Conservation (phyloP, 2,888 invertebrate species). For the Gnatocerus cornutus region DNA sequence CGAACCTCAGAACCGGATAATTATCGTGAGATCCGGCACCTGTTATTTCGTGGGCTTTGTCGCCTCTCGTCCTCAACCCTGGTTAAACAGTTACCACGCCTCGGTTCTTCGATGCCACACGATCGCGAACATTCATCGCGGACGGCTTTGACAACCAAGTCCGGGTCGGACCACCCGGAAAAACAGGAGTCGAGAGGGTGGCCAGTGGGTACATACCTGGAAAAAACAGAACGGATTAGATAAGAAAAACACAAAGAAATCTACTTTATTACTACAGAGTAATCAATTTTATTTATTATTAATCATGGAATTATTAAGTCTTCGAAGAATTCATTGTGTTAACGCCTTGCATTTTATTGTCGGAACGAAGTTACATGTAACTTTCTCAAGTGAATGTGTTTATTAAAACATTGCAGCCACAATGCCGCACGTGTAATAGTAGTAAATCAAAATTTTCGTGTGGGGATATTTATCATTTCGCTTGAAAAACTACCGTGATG, state of each 20-base stretch:
- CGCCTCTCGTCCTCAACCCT: slow-evolving; percentile 40
- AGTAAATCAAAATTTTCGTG: too few species aligned
- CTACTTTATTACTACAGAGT: too few species aligned
- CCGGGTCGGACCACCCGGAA: slow-evolving; percentile 13
- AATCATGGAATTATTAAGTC: too few species aligned
- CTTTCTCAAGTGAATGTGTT: too few species aligned
- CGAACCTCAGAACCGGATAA: slow-evolving; percentile 49
- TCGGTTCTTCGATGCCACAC: slow-evolving; percentile 33
- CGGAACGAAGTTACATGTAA: too few species aligned
- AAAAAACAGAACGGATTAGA: background rate
- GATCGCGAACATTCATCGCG: slow-evolving; percentile 32
- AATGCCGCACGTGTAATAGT: too few species aligned
- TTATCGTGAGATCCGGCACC: slow-evolving; percentile 50
- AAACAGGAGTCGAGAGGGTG: background rate
- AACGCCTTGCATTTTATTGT: too few species aligned
- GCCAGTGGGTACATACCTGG: slow-evolving; percentile 1
- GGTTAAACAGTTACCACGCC: slow-evolving; percentile 46
- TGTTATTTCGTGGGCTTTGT: slow-evolving; percentile 50
- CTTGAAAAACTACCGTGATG: too few species aligned
- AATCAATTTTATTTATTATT: too few species aligned
- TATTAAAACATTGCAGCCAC: too few species aligned
- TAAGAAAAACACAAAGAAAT: background rate
- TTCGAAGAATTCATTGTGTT: too few species aligned
- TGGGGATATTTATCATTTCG: too few species aligned
- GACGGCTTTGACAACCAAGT: slow-evolving; percentile 25